Evolutionary conservation across 2,888 invertebrate genomes (phyloP).

Genomic region (Hesperia comma): DNA sequence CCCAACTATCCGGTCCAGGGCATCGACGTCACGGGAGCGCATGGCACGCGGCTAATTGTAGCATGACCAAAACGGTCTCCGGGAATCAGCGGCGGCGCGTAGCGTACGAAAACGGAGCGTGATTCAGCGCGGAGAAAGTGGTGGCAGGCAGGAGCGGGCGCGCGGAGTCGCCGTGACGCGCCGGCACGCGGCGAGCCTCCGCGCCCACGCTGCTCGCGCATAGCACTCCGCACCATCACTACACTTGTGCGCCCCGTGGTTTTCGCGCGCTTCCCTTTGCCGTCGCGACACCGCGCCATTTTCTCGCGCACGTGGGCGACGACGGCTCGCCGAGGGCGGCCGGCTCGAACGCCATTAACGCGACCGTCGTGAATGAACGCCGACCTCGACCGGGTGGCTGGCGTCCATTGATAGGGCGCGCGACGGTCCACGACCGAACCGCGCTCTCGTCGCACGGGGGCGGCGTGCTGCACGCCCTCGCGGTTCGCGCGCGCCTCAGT

Average conservation of each 20-base stretch:
- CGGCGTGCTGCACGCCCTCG: constrained; percentile 77
- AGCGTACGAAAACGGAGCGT: constrained; percentile 68
- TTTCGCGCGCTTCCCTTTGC: constrained; percentile 79
- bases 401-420: constrained; percentile 78
- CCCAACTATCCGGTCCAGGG: constrained; percentile 65
- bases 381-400: constrained; percentile 78
- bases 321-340: constrained; percentile 70
- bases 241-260: constrained; percentile 75
- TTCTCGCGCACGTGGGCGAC: constrained; percentile 83
- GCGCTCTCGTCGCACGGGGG: constrained; percentile 68
- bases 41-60: constrained; percentile 76
- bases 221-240: constrained; percentile 66
- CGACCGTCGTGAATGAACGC: constrained; percentile 81
- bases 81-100: constrained; percentile 58
- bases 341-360: constrained; percentile 77
- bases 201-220: constrained; percentile 59
- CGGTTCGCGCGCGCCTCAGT: constrained; percentile 83
- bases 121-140: constrained; percentile 69
- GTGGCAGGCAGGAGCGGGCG: constrained; percentile 50
- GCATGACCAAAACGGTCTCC: constrained; percentile 78
- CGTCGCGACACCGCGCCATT: constrained; percentile 82
- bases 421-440: constrained; percentile 74
- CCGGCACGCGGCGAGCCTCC: constrained; percentile 71
- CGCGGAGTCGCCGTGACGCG: constrained; percentile 51
- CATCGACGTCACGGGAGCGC: constrained; percentile 75